Evolutionary conservation across 2,888 invertebrate genomes (phyloP), one percentile per base, ranked within the genome.

Genomic region (Dicyrtoma fusca): DNA sequence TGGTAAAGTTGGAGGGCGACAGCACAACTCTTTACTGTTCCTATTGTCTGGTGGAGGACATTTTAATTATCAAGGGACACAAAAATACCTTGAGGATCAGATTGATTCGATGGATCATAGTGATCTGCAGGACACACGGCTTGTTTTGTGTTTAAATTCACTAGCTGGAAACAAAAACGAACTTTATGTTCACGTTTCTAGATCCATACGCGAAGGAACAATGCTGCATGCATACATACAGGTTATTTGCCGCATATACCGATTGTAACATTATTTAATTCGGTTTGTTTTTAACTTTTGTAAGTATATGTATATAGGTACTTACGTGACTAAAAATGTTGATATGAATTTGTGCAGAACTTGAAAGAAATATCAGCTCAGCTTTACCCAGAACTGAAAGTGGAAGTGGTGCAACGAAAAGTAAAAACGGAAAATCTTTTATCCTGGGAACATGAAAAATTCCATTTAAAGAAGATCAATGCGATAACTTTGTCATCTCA

Each of bases 381-480:
- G 62, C 80, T 83, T 45, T 81, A 82, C 73, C 81, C 82, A 1
- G 79, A 85, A 0, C 83, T 86, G 0, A 85, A 85, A 4, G 86
- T 91, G 13, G 89, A 91, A 75, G 87, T 92, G 59, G 88, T 90
- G 8, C 96, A 97, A 82, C 97, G 97, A 85, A 98, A 98, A 86
- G 98, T 99, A 80, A 85, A 98, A 69, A 95, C 95, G 0, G 95
- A 97, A 68, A 92, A 94, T 79, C 87, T 90, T 70, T 84, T 97
- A 34, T 92, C 95, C 0, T 99, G 98, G 98, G 97, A 97, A 82
- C 98, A 99, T 82, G 98, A 99, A 84, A 86, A 95, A 78, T 98
- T 92, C 85, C 96, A 95, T 83, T 94, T 98, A 80, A 88, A 94
- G 77, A 87, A 96, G 76, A 79, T 79, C 26, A 80, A 78, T 63